Conservation (phyloP, 2,888 invertebrate genomes). For the Spicauda simplicius region DNA sequence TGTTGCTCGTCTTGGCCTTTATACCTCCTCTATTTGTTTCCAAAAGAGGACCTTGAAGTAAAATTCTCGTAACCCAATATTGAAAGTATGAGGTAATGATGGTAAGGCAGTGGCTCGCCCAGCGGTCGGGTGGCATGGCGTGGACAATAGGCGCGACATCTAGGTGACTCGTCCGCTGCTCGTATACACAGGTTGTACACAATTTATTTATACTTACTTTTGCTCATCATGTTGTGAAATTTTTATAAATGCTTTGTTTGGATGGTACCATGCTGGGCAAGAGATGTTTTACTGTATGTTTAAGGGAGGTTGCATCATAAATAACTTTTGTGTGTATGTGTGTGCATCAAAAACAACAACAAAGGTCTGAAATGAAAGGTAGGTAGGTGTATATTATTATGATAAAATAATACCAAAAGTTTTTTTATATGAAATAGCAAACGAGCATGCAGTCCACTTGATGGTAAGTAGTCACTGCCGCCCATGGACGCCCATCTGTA, state of each 20-base stretch:
- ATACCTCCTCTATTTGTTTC: slow-evolving; percentile 81
- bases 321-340: not conserved
- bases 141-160: slow-evolving; percentile 83
- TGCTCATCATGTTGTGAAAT: slow-evolving; percentile 2
- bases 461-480: too few species aligned
- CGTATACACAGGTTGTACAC: slow-evolving; percentile 72
- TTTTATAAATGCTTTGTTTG: slow-evolving; percentile 8
- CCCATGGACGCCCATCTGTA: too few species aligned
- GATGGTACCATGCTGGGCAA: not conserved
- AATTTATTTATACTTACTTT: slow-evolving; percentile 40
- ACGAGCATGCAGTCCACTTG: too few species aligned
- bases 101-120: slow-evolving; percentile 74
- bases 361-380: too few species aligned
- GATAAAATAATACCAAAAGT: too few species aligned
- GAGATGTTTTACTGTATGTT: slow-evolving; percentile 6
- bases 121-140: slow-evolving; percentile 64
- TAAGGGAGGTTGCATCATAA: not conserved
- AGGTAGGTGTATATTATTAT: too few species aligned
- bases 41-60: slow-evolving; percentile 81
- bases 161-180: slow-evolving; percentile 77
- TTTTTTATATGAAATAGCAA: too few species aligned
- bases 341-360: too few species aligned
- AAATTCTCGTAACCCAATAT: slow-evolving; percentile 84
- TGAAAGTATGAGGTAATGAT: slow-evolving; percentile 83
- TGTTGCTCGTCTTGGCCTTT: slow-evolving; percentile 77